Conservation (phyloP, 2,797 vertebrate species). For the Darevskia nairensis region DNA sequence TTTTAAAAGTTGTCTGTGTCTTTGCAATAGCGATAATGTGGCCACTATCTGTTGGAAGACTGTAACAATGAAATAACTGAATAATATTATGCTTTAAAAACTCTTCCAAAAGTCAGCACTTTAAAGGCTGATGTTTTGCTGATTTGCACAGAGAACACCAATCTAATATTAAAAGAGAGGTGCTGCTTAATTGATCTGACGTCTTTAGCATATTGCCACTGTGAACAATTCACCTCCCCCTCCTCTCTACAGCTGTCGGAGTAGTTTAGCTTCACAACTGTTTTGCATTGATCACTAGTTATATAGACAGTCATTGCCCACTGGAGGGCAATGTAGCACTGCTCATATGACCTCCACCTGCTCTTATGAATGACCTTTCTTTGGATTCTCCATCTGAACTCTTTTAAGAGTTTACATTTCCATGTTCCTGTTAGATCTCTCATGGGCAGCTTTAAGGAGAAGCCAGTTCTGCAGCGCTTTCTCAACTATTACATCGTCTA, state of each 20-base stretch:
- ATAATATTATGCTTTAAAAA: slow-evolving; percentile 64
- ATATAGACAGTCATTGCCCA: slow-evolving; percentile 59
- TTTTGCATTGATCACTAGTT: background rate
- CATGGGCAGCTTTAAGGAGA: slow-evolving; percentile 61
- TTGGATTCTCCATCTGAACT: slow-evolving; percentile 41
- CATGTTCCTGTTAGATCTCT: slow-evolving; percentile 52
- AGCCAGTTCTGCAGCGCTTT: slow-evolving; percentile 51
- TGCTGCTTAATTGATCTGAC: slow-evolving; percentile 48
- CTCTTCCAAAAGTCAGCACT: slow-evolving; percentile 53
- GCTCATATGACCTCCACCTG: slow-evolving; percentile 27
- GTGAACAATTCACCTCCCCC: slow-evolving; percentile 12
- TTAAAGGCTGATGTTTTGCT: slow-evolving; percentile 55
- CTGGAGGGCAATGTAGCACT: slow-evolving; percentile 80
- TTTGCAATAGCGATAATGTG: slow-evolving; percentile 46
- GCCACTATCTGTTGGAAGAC: slow-evolving; percentile 58
- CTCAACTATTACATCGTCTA: slow-evolving; percentile 72
- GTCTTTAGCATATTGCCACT: slow-evolving; percentile 34
- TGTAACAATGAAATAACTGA: slow-evolving; percentile 63
- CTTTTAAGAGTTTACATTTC: slow-evolving; percentile 58
- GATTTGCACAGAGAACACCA: slow-evolving; percentile 28
- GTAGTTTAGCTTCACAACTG: background rate
- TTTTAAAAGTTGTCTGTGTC: background rate
- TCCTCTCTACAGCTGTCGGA: background rate
- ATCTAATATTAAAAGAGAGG: slow-evolving; percentile 30
- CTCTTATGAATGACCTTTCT: slow-evolving; percentile 25